Percentiles rank a stretch among this genome's conserved stretches.
Evolutionary conservation across 2,113 vertebrate genomes (phyloP).

Genomic region (Fulica atra): DNA sequence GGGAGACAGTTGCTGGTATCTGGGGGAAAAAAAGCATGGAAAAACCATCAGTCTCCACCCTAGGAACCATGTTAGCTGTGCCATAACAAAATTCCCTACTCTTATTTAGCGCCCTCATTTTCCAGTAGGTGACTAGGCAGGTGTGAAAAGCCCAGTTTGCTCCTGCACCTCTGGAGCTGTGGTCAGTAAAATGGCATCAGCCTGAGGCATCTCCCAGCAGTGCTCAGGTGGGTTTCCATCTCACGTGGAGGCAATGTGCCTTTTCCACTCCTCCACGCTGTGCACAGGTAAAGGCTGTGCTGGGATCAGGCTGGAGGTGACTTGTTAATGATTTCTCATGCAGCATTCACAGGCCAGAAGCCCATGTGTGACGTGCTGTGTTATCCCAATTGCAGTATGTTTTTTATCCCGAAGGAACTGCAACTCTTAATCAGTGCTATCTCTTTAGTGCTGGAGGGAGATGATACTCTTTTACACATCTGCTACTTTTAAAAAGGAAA

Average conservation of each 20-base stretch:
- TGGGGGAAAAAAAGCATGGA: not conserved
- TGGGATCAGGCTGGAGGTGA: not conserved
- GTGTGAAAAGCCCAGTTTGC: not conserved
- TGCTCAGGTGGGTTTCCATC: not conserved
- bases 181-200: not conserved
- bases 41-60: not conserved
- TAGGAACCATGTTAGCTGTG: not conserved
- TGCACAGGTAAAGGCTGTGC: not conserved
- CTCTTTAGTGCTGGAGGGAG: not conserved
- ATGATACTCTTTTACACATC: not conserved
- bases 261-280: not conserved
- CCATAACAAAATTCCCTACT: not conserved
- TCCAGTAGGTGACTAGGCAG: not conserved
- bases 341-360: not conserved
- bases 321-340: not conserved
- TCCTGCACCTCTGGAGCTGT: not conserved
- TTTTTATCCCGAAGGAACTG: not conserved
- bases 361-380: fast-evolving
- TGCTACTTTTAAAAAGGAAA: not conserved
- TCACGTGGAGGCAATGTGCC: fast-evolving
- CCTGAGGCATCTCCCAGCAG: not conserved
- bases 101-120: not conserved
- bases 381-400: not conserved
- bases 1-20: not conserved
- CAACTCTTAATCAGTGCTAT: not conserved